Evolutionary conservation across 2,113 vertebrate species (phyloP).

Genomic region (Reinhardtius hippoglossoides): DNA sequence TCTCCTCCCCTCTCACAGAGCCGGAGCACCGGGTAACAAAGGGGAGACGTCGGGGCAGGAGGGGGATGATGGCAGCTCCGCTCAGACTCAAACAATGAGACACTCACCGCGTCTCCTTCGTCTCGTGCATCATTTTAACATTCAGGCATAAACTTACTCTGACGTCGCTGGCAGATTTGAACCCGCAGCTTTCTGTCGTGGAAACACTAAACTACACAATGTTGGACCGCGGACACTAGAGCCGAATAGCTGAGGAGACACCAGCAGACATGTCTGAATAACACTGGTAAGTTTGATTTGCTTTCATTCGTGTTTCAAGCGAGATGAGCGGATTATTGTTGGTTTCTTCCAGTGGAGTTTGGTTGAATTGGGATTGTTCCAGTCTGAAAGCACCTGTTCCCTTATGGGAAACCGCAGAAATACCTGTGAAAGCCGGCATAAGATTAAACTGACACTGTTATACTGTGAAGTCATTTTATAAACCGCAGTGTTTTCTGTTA

Average conservation of each 20-base stretch:
- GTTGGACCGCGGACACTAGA: conserved; percentile 10
- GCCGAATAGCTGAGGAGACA: conserved; percentile 24
- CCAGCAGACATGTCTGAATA: conserved; percentile 5
- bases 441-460: neutral
- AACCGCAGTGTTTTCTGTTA: neutral
- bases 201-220: conserved; percentile 16
- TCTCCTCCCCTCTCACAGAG: conserved; percentile 14
- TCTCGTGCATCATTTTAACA: neutral
- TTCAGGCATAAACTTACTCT: neutral
- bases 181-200: neutral
- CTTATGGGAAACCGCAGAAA: neutral
- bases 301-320: neutral
- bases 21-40: conserved; percentile 67
- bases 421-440: neutral
- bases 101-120: neutral
- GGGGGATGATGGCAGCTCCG: conserved; percentile 44
- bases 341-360: neutral
- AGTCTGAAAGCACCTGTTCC: conserved; percentile 55
- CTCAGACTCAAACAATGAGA: conserved; percentile 22
- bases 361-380: neutral
- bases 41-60: conserved; percentile 55
- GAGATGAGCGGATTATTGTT: neutral
- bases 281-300: conserved; percentile 50
- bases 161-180: conserved; percentile 7
- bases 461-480: neutral